phyloP scores from a whole-genome alignment of 2,888 invertebrate genomes.

The Neoaliturus tenellus region DNA sequence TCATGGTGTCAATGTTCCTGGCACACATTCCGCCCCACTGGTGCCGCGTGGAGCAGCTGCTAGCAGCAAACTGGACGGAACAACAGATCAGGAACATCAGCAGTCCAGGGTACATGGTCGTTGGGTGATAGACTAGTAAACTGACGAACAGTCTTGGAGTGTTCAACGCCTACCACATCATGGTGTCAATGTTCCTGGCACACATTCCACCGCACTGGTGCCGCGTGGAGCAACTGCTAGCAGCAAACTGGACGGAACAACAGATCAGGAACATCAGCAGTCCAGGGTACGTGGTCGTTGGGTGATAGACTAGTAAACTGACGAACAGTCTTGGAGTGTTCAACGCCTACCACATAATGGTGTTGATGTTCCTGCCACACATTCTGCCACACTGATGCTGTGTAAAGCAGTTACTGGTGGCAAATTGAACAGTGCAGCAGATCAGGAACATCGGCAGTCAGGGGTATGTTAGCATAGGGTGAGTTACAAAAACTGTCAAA shows the following conservation, averaged over 20 bases:
- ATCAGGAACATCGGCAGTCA: conserved; percentile 72
- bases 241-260: conserved; percentile 73
- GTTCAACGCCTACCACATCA: conserved; percentile 76
- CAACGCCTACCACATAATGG: conserved; percentile 76
- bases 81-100: conserved; percentile 73
- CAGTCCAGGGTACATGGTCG: conserved; percentile 66
- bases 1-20: conserved; percentile 75
- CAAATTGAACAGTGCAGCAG: conserved; percentile 74
- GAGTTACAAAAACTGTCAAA: no score
- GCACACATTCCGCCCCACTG: conserved; percentile 73
- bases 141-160: conserved; percentile 68
- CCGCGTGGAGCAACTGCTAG: conserved; percentile 71
- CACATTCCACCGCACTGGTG: conserved; percentile 74
- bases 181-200: conserved; percentile 75
- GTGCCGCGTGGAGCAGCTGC: conserved; percentile 73
- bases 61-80: conserved; percentile 73
- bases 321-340: conserved; percentile 70
- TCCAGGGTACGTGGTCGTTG: conserved; percentile 66
- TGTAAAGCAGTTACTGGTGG: conserved; percentile 71
- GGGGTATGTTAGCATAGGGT: conserved; percentile 65
- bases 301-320: no score
- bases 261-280: conserved; percentile 72
- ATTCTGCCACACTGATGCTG: conserved; percentile 73
- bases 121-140: no score
- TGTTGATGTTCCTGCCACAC: conserved; percentile 75